These are phyloP conservation scores for Rhagonycha lutea DNA, from an alignment of 2,888 invertebrate genomes.

Conservation along the genomic window DNA sequence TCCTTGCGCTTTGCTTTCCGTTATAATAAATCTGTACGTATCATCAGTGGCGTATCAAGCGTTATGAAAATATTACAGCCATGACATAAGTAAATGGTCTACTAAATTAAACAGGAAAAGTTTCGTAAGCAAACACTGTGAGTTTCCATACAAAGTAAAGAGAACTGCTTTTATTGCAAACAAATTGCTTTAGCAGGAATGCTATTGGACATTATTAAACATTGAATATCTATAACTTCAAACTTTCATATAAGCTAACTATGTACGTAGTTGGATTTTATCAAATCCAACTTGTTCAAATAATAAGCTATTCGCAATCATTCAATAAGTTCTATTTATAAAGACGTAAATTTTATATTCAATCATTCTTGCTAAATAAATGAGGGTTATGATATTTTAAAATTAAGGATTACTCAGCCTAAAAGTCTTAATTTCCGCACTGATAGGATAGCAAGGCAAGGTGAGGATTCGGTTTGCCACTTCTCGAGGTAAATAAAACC, in stretches of 20 bases:
- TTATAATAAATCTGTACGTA: not conserved
- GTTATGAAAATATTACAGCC: not conserved
- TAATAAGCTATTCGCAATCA: not conserved
- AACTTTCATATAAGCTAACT: not conserved
- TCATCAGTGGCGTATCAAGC: not conserved
- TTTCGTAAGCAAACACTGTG: not conserved
- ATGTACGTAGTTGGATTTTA: not conserved
- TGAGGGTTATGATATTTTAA: no score
- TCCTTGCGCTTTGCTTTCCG: not conserved
- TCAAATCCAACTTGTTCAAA: not conserved
- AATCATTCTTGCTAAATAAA: no score
- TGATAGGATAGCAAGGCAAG: no score
- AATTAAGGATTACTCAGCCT: no score
- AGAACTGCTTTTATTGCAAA: not conserved
- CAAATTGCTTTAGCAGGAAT: not conserved
- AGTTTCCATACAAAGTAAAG: not conserved
- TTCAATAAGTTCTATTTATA: not conserved
- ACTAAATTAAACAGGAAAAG: not conserved
- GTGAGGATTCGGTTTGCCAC: no score
- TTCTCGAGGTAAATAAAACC: no score
- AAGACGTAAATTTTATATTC: no score
- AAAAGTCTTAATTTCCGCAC: no score
- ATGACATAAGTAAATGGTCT: no score
- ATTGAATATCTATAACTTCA: not conserved
- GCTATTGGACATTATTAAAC: not conserved